Evolutionary conservation across 2,113 vertebrate genomes (phyloP).

Genomic region (Seriola rivoliana): DNA sequence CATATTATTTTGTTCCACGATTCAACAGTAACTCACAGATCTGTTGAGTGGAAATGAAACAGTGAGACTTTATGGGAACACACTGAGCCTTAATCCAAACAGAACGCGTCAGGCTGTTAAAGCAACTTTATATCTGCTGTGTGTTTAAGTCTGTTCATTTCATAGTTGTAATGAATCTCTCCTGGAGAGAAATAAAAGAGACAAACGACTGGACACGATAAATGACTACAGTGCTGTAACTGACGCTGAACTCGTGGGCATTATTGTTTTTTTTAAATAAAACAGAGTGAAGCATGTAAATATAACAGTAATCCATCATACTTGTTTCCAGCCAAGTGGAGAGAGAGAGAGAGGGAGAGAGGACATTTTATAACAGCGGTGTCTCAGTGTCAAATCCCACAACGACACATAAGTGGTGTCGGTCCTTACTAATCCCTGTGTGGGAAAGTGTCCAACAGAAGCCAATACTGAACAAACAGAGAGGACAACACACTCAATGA

Average conservation of each 20-base stretch:
- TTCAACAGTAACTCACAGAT: background rate
- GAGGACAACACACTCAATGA: background rate
- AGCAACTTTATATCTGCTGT: background rate
- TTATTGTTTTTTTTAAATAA: background rate
- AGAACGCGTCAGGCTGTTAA: background rate
- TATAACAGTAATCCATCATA: constrained; percentile 7
- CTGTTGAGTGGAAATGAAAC: background rate
- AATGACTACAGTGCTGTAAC: background rate
- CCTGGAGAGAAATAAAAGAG: background rate
- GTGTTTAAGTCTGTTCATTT: background rate
- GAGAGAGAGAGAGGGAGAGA: background rate
- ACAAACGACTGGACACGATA: background rate
- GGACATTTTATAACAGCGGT: background rate
- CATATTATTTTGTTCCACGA: background rate
- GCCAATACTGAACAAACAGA: too few relatives aligned
- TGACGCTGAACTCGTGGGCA: background rate
- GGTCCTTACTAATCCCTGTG: background rate
- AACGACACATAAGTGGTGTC: background rate
- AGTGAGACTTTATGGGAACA: background rate
- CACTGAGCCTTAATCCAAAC: background rate
- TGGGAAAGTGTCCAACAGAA: too few relatives aligned
- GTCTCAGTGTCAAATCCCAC: background rate
- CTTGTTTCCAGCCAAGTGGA: constrained; percentile 4
- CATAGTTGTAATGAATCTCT: background rate
- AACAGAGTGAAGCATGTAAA: background rate